phyloP scores from a whole-genome alignment of 2,888 invertebrate species.

The Xylocampa areola region DNA sequence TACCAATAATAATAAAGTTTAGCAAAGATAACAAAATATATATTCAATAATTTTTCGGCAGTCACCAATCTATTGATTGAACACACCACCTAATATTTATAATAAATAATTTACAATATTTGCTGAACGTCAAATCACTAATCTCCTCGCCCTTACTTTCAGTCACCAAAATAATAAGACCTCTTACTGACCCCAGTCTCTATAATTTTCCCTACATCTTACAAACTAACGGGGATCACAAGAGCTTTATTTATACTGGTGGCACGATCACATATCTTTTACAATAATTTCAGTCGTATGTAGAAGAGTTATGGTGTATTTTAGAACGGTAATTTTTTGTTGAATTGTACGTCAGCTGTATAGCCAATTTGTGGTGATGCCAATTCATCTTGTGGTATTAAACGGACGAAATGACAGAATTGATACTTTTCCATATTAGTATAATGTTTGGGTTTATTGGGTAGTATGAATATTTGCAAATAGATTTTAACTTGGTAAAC shows the following conservation, averaged over 20 bases:
- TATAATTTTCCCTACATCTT: background rate
- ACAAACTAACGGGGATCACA: background rate
- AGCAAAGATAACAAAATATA: background rate
- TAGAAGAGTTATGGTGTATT: conserved; percentile 31
- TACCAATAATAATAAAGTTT: background rate
- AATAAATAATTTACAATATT: conserved; percentile 74
- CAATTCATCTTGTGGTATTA: conserved; percentile 82
- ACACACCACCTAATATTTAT: conserved; percentile 50
- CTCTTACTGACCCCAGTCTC: conserved; percentile 14
- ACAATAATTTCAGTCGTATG: conserved; percentile 25
- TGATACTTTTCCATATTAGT: conserved; percentile 70
- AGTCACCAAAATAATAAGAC: conserved; percentile 52
- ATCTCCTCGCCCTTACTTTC: conserved; percentile 59
- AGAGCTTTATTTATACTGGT: conserved; percentile 49
- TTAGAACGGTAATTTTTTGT: conserved; percentile 45
- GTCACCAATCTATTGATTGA: conserved; percentile 40
- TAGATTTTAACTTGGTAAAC: background rate
- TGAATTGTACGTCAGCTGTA: conserved; percentile 68
- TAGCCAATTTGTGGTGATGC: conserved; percentile 79
- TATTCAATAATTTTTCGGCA: conserved; percentile 9
- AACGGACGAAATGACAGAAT: conserved; percentile 72
- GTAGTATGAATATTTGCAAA: conserved; percentile 50
- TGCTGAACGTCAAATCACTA: conserved; percentile 66
- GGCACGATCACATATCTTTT: too few species aligned
- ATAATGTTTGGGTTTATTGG: conserved; percentile 62